Evolutionary conservation across 2,888 invertebrate genomes (phyloP).

Genomic region (Litoditis marina): DNA sequence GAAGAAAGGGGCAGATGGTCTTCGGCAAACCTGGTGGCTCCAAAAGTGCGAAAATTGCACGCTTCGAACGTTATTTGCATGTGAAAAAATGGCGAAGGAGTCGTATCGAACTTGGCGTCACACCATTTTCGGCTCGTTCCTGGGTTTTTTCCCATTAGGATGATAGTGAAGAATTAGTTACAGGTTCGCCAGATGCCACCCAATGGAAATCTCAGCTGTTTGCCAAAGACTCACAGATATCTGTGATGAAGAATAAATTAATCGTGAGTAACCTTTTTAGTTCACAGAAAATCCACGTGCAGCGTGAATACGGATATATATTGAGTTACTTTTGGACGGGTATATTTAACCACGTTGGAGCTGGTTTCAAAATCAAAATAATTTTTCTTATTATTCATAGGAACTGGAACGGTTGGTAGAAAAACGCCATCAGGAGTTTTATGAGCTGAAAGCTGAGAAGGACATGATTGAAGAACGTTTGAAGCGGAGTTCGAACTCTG

Average conservation of each 20-base stretch:
- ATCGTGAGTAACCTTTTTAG: conserved; percentile 17
- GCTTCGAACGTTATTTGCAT: neutral
- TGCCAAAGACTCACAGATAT: conserved; percentile 45
- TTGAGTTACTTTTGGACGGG: no score
- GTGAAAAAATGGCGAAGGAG: conserved; percentile 16
- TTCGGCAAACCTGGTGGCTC: neutral
- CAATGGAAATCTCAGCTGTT: conserved; percentile 33
- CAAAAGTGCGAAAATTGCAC: neutral
- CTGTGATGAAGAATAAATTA: conserved; percentile 30
- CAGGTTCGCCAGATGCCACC: neutral
- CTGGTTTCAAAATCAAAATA: no score
- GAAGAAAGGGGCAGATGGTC: no score
- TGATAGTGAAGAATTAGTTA: no score
- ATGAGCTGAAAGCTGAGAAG: conserved; percentile 41
- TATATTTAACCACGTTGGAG: no score
- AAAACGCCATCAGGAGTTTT: conserved; percentile 35
- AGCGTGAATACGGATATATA: no score
- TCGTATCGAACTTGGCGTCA: no score
- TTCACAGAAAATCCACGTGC: no score
- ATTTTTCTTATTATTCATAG: conserved; percentile 11
- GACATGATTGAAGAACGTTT: conserved; percentile 60
- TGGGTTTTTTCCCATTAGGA: no score
- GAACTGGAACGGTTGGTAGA: conserved; percentile 39
- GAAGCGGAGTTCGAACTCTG: conserved; percentile 17
- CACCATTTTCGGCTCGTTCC: no score